Evolutionary conservation across 2,888 invertebrate genomes (phyloP), one percentile per base, ranked within the genome.

Genomic region (Acleris laterana): DNA sequence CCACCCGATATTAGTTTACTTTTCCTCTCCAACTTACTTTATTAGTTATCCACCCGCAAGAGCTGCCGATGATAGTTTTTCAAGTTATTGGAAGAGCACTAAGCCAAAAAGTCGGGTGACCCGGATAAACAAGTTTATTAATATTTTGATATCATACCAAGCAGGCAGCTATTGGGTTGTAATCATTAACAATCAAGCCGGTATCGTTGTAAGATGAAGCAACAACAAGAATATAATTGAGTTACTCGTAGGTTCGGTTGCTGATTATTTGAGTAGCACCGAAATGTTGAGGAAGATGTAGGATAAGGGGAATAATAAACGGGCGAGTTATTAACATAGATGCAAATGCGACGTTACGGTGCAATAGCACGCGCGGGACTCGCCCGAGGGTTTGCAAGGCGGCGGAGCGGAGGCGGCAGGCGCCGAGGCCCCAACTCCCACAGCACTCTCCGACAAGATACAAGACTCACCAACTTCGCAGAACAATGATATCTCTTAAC

Each of bases 1-100:
- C 86, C 87, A 83, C 77, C 88, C 88, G 93, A 92, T 93, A 93
- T 93, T 93, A 93, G 93, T 93, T 93, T 93, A 92, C 93, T 93
- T 93, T 92, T 89, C 87, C 88, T 88, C 91, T 91, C 85, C 83
- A 92, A 91, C 88, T 93, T 90, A 89, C 88, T 89, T 90, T 92
- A 93, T 91, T 91, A 91, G 89, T 89, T 91, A 90, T 84, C 88
- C 80, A 85, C 75, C 85, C 84, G 82, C 80, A 80, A 84, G 83
- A 85, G 83, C 84, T 82, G 83, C 81, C 83, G 78, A 78, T 84
- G 85, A 89, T 90, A 90, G 86, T 89, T 90, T 69, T 86, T 83
- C 86, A 84, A 88, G 83, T 88, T 91, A 92, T 91, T 88, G 85
- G 87, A 83, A 85, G 87, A 82, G 77, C 78, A 84, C 82, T 80